These are phyloP conservation scores for Euschistus heros DNA, from an alignment of 1,140 invertebrate species.

Conservation along the genomic window DNA sequence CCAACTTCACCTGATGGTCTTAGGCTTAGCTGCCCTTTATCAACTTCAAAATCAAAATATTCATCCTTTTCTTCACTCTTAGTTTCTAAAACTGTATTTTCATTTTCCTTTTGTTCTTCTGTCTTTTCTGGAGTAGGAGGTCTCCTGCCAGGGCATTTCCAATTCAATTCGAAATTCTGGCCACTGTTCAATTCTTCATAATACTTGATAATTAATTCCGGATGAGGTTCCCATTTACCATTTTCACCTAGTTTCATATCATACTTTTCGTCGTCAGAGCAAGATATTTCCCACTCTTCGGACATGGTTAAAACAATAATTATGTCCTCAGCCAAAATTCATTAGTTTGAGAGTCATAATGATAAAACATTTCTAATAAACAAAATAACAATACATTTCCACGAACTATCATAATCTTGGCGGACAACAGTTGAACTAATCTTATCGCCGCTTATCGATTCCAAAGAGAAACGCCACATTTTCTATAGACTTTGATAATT, in stretches of 20 bases:
- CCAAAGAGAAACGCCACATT: no score
- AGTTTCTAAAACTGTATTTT: slow-evolving; percentile 22
- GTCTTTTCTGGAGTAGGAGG: slow-evolving; percentile 32
- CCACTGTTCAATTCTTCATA: slow-evolving; percentile 32
- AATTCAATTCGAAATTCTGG: slow-evolving; percentile 31
- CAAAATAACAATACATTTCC: no score
- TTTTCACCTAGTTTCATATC: slow-evolving; percentile 26
- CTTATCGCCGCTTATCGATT: no score
- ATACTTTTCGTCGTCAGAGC: slow-evolving; percentile 34
- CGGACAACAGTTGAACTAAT: no score
- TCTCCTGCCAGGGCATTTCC: slow-evolving; percentile 35
- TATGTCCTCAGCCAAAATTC: no score
- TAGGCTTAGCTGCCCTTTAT: slow-evolving; percentile 31
- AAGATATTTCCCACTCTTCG: slow-evolving; percentile 29
- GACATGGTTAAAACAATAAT: not conserved
- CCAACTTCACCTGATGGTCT: slow-evolving; percentile 28
- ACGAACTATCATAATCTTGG: no score
- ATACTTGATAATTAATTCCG: slow-evolving; percentile 32
- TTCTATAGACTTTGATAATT: no score
- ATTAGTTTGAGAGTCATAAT: no score
- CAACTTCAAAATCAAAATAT: slow-evolving; percentile 38
- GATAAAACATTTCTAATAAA: no score
- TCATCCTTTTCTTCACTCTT: slow-evolving; percentile 28
- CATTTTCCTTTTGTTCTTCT: slow-evolving; percentile 15
- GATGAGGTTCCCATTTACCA: slow-evolving; percentile 29